Evolutionary conservation across 2,797 vertebrate genomes (phyloP).

Genomic region (Rachycentron canadum): DNA sequence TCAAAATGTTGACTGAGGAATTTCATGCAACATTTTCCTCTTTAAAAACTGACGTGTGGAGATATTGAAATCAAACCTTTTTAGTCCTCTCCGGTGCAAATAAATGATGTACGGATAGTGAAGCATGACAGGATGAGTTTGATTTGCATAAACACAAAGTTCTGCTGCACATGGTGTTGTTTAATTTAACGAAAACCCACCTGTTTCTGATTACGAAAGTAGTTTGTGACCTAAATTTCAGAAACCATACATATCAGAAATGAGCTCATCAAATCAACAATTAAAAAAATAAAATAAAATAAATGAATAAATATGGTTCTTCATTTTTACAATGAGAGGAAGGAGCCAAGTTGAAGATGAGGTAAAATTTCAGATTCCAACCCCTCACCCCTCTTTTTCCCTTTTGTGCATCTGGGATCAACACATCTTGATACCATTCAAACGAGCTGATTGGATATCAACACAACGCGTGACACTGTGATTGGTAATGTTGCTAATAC

Average conservation of each 20-base stretch:
- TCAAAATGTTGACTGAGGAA: not conserved
- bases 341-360: not conserved
- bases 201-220: conserved; percentile 22
- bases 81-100: not conserved
- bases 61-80: not conserved
- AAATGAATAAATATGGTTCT: no score
- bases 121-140: conserved; percentile 1
- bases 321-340: not conserved
- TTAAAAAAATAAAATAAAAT: not conserved
- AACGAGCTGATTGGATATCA: conserved; percentile 52
- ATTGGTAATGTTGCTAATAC: conserved; percentile 59
- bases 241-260: not conserved
- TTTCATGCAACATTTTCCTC: not conserved
- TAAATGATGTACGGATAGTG: not conserved
- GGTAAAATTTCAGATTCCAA: not conserved
- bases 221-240: not conserved
- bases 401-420: conserved; percentile 37
- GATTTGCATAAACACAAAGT: conserved; percentile 14
- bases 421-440: conserved; percentile 59
- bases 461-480: conserved; percentile 39
- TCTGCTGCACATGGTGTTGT: conserved; percentile 11
- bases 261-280: not conserved
- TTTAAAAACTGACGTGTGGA: not conserved
- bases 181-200: conserved; percentile 4
- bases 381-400: not conserved